A percentile compares a stretch with the other conserved stretches of the same genome.
phyloP scores from a whole-genome alignment of 2,113 vertebrate species.

The Cyanoliseus patagonus region DNA sequence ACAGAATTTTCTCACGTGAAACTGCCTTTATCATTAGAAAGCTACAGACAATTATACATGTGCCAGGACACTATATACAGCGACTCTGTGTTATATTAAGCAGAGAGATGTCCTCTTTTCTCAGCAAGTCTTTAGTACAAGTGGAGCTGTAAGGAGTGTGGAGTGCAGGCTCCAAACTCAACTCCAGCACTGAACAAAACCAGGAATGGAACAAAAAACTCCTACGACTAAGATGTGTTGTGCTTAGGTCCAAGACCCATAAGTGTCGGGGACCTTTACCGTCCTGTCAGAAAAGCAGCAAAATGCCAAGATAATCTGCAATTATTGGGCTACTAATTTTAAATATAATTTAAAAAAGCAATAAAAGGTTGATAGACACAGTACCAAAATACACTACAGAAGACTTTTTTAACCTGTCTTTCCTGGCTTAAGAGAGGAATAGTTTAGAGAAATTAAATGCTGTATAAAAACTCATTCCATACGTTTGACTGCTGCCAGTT shows the following conservation, averaged over 20 bases:
- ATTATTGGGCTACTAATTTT: neutral
- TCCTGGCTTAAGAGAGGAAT: neutral
- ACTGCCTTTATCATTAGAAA: slow-evolving; percentile 32
- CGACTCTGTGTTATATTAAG: slow-evolving; percentile 53
- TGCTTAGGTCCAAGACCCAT: neutral
- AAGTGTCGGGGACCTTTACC: neutral
- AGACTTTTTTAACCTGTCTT: neutral
- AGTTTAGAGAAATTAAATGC: neutral
- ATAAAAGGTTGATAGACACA: neutral
- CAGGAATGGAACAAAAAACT: neutral
- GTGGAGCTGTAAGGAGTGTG: neutral
- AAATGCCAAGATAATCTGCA: neutral
- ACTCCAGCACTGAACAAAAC: neutral
- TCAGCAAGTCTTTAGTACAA: neutral
- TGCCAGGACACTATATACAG: slow-evolving; percentile 22
- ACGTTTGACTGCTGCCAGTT: neutral
- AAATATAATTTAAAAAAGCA: neutral
- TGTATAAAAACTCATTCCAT: neutral
- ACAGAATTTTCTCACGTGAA: slow-evolving; percentile 18
- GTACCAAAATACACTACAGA: neutral
- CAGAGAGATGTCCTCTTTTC: slow-evolving; percentile 34
- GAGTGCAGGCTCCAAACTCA: neutral
- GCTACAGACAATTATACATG: slow-evolving; percentile 32
- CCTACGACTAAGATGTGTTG: neutral
- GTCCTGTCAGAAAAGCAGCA: neutral